Evolutionary conservation across 2,888 invertebrate species (phyloP).

Genomic region (Magallana nippona): DNA sequence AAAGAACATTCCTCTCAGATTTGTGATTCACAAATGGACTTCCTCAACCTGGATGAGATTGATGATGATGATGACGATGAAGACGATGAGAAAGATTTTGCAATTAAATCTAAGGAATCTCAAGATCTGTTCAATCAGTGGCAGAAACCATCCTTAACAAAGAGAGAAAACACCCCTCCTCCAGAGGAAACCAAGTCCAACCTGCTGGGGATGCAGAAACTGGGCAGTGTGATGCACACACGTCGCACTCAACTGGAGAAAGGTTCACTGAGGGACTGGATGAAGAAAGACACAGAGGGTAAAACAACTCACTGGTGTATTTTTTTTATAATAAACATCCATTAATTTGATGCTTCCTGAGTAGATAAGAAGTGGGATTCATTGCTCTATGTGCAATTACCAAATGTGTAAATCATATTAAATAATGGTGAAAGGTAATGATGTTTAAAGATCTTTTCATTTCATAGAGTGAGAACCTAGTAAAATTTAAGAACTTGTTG

Average conservation of each 20-base stretch:
- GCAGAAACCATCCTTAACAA: not conserved
- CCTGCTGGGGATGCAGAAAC: not conserved
- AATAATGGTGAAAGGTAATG: no score
- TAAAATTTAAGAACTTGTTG: no score
- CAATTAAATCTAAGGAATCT: not conserved
- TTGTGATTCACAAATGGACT: not conserved
- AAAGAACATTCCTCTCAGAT: no score
- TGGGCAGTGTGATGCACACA: constrained; percentile 1
- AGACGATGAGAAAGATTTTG: not conserved
- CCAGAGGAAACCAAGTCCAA: not conserved
- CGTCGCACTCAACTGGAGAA: not conserved
- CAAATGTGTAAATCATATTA: no score
- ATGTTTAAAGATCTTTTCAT: no score
- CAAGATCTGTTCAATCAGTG: constrained; percentile 5
- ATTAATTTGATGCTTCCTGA: no score
- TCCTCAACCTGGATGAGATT: constrained; percentile 5
- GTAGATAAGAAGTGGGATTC: no score
- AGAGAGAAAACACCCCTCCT: not conserved
- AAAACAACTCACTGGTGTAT: not conserved
- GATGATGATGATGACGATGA: constrained; percentile 1
- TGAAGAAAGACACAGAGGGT: not conserved
- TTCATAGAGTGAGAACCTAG: no score
- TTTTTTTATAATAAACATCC: no score
- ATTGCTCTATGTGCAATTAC: no score
- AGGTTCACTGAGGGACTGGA: not conserved